These are phyloP conservation scores for Damaliscus lunatus DNA, from an alignment of 2,113 vertebrate species.

Conservation along the genomic window DNA sequence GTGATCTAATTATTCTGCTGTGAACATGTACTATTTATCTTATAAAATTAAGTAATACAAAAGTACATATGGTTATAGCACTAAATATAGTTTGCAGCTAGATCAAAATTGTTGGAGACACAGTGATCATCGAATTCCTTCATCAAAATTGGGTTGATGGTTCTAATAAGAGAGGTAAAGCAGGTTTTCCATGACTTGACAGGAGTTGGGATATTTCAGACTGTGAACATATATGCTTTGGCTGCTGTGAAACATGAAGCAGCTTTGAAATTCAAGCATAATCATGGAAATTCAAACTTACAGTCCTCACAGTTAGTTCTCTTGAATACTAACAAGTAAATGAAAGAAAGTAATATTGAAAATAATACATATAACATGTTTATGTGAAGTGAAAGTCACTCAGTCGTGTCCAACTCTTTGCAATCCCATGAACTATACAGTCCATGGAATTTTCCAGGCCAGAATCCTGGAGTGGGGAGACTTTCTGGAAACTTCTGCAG, in stretches of 20 bases:
- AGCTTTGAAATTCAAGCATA: background rate
- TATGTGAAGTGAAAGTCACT: background rate
- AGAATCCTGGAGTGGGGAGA: background rate
- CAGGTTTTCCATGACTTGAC: background rate
- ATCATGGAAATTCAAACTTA: background rate
- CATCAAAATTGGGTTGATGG: background rate
- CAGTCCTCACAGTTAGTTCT: background rate
- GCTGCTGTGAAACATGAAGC: background rate
- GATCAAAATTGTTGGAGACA: background rate
- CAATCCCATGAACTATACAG: background rate
- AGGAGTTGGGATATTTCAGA: background rate
- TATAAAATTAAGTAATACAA: background rate
- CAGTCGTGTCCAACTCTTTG: background rate
- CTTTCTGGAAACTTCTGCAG: background rate
- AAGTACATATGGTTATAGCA: background rate
- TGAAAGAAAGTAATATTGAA: background rate
- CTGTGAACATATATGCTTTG: background rate
- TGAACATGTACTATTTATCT: background rate
- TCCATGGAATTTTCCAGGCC: background rate
- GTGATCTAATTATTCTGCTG: background rate
- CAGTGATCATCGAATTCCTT: background rate
- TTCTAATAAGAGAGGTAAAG: background rate
- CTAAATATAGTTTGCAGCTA: background rate
- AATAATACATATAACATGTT: background rate
- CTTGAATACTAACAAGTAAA: background rate